phyloP scores from a whole-genome alignment of 2,797 vertebrate species.

The Acanthis flammea region DNA sequence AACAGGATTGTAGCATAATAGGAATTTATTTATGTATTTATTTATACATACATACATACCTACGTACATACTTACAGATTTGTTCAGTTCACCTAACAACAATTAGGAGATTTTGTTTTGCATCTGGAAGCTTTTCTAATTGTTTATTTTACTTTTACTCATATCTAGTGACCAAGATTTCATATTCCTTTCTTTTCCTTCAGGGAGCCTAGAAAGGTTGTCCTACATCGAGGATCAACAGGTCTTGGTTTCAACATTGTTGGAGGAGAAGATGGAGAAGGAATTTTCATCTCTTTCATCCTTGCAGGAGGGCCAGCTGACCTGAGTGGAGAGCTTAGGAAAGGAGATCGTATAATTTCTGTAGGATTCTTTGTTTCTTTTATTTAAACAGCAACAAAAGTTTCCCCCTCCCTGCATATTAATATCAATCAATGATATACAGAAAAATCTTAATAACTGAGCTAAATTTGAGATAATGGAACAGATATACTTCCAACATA shows the following conservation, averaged over 20 bases:
- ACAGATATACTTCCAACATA: background rate
- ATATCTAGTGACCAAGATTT: background rate
- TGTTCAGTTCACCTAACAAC: background rate
- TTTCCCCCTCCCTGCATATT: background rate
- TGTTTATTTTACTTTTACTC: background rate
- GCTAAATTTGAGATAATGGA: background rate
- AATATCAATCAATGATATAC: background rate
- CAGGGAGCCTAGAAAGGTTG: conserved; percentile 92
- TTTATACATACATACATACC: background rate
- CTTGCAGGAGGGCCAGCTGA: conserved; percentile 96
- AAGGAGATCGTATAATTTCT: conserved; percentile 94
- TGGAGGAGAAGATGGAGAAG: conserved; percentile 96
- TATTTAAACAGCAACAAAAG: background rate
- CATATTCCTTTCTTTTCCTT: background rate
- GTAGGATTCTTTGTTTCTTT: conserved; percentile 73
- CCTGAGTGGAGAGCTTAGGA: conserved; percentile 93
- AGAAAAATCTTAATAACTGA: background rate
- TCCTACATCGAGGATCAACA: conserved; percentile 91
- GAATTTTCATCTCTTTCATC: conserved; percentile 99
- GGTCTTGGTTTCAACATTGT: conserved; percentile 98
- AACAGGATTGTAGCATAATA: background rate
- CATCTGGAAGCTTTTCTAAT: background rate
- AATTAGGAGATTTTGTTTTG: background rate
- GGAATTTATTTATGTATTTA: background rate
- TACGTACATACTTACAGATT: background rate